Evolutionary conservation across 2,797 vertebrate species (phyloP), one percentile per base, ranked within the genome.

Genomic region (Neosilurus mollespiculum): DNA sequence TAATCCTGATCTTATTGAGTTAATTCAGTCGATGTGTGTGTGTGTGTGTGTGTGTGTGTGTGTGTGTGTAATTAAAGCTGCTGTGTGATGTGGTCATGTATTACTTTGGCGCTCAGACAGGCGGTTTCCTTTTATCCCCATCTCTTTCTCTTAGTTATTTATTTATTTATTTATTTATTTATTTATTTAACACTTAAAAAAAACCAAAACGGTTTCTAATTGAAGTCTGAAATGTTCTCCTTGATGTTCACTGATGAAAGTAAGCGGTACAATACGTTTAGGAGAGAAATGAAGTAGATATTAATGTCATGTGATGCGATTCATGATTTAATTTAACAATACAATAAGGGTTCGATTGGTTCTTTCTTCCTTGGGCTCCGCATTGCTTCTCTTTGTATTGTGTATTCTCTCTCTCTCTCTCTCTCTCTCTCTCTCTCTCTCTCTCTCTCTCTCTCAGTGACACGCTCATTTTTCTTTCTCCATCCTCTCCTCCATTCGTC

Each of bases 401-500:
- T 82, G 75, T 83, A 53, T 30, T 86, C 77, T 86, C 58, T 77
- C 56, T 76, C 58, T 37, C 4, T 59, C 54, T 49, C 56, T 64
- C 15, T 77, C 65, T 80, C 76, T 70, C 43, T 76, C 80, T 84
- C 80, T 65, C 9, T 70, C 10, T 26, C 51, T 83, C 43, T 53
- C 34, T 58, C 76, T 69, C 26, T 22, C 75, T 79, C 26, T 80
- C 75, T 81, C 85, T 83, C 83, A 81, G 78, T 54, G 84, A 87
- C 88, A 58, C 3, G 10, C 84, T 65, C 86, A 92, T 93, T 93
- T 91, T 91, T 94, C 90, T 91, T 81, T 89, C 87, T n/a, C 56
- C 20, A n/a, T 54, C 5, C 88, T 83, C 89, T 83, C 85, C 87
- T 90, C 92, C 89, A 92, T 93, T 93, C 92, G 88, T 93, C 90